These are phyloP conservation scores for Trichosurus vulpecula DNA, from an alignment of 2,797 vertebrate species.

Conservation along the genomic window DNA sequence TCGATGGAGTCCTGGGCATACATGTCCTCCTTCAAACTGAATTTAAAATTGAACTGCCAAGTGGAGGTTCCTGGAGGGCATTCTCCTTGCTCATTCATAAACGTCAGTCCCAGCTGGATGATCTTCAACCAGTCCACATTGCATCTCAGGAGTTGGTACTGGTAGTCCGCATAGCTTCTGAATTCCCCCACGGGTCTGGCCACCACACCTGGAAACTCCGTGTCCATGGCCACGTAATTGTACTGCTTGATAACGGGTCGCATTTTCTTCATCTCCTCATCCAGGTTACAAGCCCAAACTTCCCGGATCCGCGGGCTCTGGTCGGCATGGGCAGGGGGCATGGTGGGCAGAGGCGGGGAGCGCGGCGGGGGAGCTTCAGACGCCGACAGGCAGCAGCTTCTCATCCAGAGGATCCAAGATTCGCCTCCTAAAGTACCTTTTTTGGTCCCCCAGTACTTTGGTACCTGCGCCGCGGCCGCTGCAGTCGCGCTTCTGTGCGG, in stretches of 20 bases:
- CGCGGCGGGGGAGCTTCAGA: background rate
- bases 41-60: conserved; percentile 98
- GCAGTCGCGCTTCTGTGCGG: background rate
- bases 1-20: conserved; percentile 98
- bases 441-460: background rate
- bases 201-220: conserved; percentile 96
- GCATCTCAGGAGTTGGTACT: conserved; percentile 95
- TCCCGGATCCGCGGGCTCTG: background rate
- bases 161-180: conserved; percentile 95
- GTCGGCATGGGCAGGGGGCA: conserved; percentile 85
- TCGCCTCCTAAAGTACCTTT: background rate
- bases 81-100: conserved; percentile 96
- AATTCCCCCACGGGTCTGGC: conserved; percentile 96
- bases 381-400: background rate
- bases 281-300: background rate
- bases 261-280: background rate
- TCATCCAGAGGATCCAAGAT: background rate
- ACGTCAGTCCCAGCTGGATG: conserved; percentile 94
- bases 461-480: background rate
- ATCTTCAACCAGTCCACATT: conserved; percentile 97
- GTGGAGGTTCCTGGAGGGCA: conserved; percentile 95
- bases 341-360: background rate
- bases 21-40: conserved; percentile 98
- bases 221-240: conserved; percentile 85
- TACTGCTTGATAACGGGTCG: background rate